A percentile compares a stretch with the other conserved stretches of the same genome.
Conservation (phyloP, 2,888 invertebrate species). For the Leptodirus hochenwartii region DNA sequence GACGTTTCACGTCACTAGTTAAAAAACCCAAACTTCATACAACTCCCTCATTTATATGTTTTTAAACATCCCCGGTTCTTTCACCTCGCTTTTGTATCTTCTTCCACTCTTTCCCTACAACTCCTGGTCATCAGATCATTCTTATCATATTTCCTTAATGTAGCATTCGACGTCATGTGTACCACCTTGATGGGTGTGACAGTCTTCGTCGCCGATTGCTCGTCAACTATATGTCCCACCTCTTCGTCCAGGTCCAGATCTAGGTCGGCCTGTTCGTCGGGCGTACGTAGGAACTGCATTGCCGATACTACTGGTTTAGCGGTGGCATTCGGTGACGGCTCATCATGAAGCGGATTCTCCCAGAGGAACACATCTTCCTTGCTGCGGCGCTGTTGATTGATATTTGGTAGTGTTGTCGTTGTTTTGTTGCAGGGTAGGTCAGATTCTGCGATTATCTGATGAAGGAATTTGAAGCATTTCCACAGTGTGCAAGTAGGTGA, state of each 20-base stretch:
- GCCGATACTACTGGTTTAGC: constrained; percentile 17
- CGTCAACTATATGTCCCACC: constrained; percentile 5
- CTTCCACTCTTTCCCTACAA: constrained; percentile 18
- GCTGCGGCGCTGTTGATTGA: constrained; percentile 7
- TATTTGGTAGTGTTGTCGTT: too few relatives aligned
- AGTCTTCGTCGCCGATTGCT: constrained; percentile 42
- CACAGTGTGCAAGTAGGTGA: too few relatives aligned
- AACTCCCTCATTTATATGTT: too few relatives aligned
- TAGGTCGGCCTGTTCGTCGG: constrained; percentile 53
- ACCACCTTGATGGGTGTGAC: constrained; percentile 49
- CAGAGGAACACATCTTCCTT: constrained; percentile 43
- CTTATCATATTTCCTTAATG: constrained; percentile 18
- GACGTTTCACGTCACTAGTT: too few relatives aligned
- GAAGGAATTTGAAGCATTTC: too few relatives aligned
- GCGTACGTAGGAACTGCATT: constrained; percentile 36
- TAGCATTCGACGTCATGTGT: constrained; percentile 17
- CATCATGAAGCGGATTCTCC: constrained; percentile 62
- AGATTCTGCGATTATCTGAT: too few relatives aligned
- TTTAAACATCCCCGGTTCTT: constrained; percentile 12
- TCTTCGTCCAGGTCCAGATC: constrained; percentile 27
- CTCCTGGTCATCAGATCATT: constrained; percentile 32
- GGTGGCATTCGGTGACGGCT: constrained; percentile 28
- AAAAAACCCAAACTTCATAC: too few relatives aligned
- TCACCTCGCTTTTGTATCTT: constrained; percentile 30
- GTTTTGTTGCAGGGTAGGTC: too few relatives aligned